phyloP scores from a whole-genome alignment of 2,113 vertebrate genomes.

The Ascaphus truei region DNA sequence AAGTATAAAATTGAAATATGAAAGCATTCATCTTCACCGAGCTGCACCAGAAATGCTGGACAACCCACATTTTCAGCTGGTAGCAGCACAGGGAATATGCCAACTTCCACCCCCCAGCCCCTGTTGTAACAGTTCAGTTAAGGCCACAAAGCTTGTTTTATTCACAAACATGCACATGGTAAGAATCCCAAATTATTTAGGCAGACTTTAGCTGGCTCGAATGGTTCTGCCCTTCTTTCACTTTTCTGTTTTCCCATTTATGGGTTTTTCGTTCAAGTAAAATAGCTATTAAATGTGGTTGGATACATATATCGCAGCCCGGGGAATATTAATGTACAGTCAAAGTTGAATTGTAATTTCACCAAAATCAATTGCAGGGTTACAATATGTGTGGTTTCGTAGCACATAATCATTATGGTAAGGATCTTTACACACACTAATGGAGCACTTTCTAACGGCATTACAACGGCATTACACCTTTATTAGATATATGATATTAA shows the following conservation, averaged over 20 bases:
- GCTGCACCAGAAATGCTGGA: background rate
- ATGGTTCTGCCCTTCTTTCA: background rate
- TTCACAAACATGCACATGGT: background rate
- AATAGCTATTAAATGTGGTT: constrained; percentile 19
- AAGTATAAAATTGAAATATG: background rate
- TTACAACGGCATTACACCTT: background rate
- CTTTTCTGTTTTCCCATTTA: constrained; percentile 1
- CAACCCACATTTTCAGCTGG: background rate
- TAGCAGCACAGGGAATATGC: background rate
- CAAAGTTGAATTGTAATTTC: constrained; percentile 23
- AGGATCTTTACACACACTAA: constrained; percentile 19
- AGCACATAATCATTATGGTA: constrained; percentile 14
- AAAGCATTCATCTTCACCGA: background rate
- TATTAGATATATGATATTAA: constrained; percentile 8
- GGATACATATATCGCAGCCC: constrained; percentile 1
- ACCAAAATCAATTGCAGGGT: constrained; percentile 32
- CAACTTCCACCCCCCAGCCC: background rate
- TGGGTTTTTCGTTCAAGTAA: constrained; percentile 5
- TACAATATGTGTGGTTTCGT: constrained; percentile 15
- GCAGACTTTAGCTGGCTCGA: background rate
- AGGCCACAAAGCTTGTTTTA: constrained; percentile 8
- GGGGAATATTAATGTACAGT: constrained; percentile 31
- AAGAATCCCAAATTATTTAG: constrained; percentile 26
- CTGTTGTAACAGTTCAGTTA: constrained; percentile 11
- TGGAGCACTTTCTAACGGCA: background rate